Percentiles rank a stretch among this genome's conserved stretches.
These are phyloP conservation scores for Dryobotodes eremita DNA, from an alignment of 2,888 invertebrate genomes.

Conservation along the genomic window DNA sequence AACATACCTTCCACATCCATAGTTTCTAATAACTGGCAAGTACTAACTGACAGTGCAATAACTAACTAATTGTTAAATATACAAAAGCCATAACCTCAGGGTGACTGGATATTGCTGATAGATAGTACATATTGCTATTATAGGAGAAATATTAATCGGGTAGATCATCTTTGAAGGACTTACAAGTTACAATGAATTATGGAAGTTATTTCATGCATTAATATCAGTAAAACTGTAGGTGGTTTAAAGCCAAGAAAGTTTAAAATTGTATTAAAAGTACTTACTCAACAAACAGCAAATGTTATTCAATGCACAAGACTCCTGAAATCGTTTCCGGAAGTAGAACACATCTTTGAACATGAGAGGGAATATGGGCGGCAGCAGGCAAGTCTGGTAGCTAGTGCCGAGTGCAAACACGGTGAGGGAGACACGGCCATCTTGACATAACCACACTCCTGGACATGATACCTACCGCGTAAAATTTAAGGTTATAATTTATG, in stretches of 20 bases:
- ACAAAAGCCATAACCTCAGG: too few relatives aligned
- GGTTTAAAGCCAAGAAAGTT: not conserved
- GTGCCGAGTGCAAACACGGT: slow-evolving; percentile 93
- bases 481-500: not conserved
- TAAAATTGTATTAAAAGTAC: slow-evolving; percentile 55
- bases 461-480: slow-evolving; percentile 92
- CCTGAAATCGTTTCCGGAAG: slow-evolving; percentile 89
- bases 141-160: too few relatives aligned
- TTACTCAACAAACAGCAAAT: slow-evolving; percentile 87
- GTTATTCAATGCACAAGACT: slow-evolving; percentile 85
- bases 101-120: too few relatives aligned
- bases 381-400: slow-evolving; percentile 92
- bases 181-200: too few relatives aligned
- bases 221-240: not conserved
- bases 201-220: not conserved
- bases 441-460: slow-evolving; percentile 96
- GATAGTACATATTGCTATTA: too few relatives aligned
- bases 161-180: too few relatives aligned
- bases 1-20: too few relatives aligned
- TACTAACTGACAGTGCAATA: too few relatives aligned
- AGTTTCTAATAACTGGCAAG: too few relatives aligned
- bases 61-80: too few relatives aligned
- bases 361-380: slow-evolving; percentile 93
- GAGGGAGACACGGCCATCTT: slow-evolving; percentile 94
- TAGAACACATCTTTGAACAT: slow-evolving; percentile 93